Percentiles rank a stretch among this genome's conserved stretches.
Conservation (phyloP, 2,888 invertebrate species). For the Chromoteleia sp. region DNA sequence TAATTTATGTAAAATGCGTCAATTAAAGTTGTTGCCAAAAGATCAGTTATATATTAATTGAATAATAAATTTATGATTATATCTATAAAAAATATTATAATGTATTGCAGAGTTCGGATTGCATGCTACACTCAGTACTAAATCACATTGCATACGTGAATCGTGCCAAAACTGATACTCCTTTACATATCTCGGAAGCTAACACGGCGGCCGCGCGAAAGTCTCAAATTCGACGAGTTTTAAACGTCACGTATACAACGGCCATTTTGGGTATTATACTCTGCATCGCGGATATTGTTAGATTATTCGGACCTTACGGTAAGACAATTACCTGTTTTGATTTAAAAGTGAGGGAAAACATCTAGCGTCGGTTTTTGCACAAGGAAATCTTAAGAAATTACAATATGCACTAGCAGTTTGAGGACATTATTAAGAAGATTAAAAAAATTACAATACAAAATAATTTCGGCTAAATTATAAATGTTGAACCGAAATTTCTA, state of each 20-base stretch:
- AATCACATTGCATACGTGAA: constrained; percentile 86
- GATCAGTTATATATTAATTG: not conserved
- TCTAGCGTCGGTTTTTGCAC: too few relatives aligned
- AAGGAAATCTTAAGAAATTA: too few relatives aligned
- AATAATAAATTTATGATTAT: not conserved
- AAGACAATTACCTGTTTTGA: too few relatives aligned
- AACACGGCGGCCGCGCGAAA: constrained; percentile 80
- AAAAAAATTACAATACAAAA: too few relatives aligned
- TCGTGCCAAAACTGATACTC: constrained; percentile 83
- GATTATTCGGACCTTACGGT: constrained; percentile 86
- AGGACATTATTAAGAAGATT: too few relatives aligned
- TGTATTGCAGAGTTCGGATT: constrained; percentile 80
- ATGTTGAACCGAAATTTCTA: too few relatives aligned
- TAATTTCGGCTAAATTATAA: too few relatives aligned
- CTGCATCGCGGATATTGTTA: constrained; percentile 85
- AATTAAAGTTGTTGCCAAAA: too few relatives aligned
- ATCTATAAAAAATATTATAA: not conserved
- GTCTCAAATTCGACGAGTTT: constrained; percentile 85
- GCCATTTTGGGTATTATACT: constrained; percentile 86
- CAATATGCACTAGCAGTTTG: too few relatives aligned
- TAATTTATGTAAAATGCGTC: too few relatives aligned
- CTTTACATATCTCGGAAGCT: constrained; percentile 80
- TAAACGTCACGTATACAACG: constrained; percentile 86
- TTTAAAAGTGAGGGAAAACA: too few relatives aligned
- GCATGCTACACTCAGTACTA: constrained; percentile 85